These are phyloP conservation scores for Apotomis capreana DNA, from an alignment of 2,888 invertebrate species.

Conservation along the genomic window DNA sequence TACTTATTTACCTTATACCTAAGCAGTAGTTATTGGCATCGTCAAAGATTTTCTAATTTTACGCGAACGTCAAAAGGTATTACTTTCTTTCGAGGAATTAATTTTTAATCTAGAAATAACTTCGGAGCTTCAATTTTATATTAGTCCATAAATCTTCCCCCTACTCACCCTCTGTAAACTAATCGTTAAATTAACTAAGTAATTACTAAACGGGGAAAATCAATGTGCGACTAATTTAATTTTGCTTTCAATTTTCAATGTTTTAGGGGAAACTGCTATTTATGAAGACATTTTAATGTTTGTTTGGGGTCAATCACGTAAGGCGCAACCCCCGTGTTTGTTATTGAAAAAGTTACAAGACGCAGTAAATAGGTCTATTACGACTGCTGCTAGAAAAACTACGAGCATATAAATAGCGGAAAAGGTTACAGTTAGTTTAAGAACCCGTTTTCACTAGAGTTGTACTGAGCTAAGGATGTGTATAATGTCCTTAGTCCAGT, in stretches of 20 bases:
- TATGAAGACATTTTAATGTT: constrained; percentile 4
- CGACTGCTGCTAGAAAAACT: too few species aligned
- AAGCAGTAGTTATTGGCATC: too few species aligned
- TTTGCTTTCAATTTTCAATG: constrained; percentile 50
- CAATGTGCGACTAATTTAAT: constrained; percentile 77
- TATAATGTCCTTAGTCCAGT: not conserved
- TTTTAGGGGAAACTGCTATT: constrained; percentile 19
- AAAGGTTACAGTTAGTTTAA: too few species aligned
- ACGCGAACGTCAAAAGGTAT: not conserved
- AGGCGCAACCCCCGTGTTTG: not conserved
- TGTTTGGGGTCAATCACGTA: not conserved
- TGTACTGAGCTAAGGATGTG: too few species aligned
- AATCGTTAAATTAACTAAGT: constrained; percentile 77
- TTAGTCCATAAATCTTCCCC: constrained; percentile 67
- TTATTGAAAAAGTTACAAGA: not conserved
- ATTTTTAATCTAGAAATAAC: constrained; percentile 21
- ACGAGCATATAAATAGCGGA: too few species aligned
- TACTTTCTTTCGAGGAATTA: not conserved
- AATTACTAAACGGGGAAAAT: constrained; percentile 66
- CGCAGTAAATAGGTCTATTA: not conserved
- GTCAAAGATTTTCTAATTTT: not conserved
- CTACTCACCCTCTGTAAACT: constrained; percentile 68
- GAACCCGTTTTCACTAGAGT: too few species aligned
- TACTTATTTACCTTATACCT: too few species aligned
- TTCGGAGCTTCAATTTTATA: constrained; percentile 40